These are phyloP conservation scores for Numida meleagris DNA, from an alignment of 2,113 vertebrate species.

Conservation along the genomic window DNA sequence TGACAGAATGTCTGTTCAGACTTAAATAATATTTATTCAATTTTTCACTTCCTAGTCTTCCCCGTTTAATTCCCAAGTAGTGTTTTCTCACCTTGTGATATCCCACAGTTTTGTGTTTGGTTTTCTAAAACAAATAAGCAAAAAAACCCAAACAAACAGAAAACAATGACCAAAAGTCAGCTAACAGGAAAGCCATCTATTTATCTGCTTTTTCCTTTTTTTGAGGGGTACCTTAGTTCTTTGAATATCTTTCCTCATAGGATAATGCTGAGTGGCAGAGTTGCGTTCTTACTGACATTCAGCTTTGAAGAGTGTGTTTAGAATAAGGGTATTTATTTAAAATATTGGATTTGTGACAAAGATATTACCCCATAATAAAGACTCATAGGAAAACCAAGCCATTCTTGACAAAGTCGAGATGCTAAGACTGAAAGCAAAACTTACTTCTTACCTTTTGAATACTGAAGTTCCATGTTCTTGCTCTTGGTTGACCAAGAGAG, in stretches of 20 bases:
- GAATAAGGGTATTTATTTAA: background rate
- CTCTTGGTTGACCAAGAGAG: background rate
- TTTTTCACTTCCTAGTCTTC: background rate
- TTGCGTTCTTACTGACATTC: background rate
- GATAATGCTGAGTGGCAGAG: background rate
- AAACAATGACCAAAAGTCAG: background rate
- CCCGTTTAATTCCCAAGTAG: background rate
- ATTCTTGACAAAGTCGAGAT: background rate
- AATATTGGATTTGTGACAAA: background rate
- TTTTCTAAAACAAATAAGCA: background rate
- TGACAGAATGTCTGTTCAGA: background rate
- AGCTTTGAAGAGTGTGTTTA: background rate
- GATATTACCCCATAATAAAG: background rate
- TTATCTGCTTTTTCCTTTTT: background rate
- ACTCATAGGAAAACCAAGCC: background rate
- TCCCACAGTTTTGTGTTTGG: background rate
- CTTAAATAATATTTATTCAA: background rate
- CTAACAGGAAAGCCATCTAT: background rate
- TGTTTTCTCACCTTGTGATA: background rate
- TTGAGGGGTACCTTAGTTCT: background rate
- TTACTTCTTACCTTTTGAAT: background rate
- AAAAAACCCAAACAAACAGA: background rate
- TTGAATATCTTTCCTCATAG: background rate
- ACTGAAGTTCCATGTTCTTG: background rate
- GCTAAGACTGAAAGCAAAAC: background rate